Evolutionary conservation across 2,797 vertebrate genomes (phyloP).

Genomic region (Lerista edwardsae): DNA sequence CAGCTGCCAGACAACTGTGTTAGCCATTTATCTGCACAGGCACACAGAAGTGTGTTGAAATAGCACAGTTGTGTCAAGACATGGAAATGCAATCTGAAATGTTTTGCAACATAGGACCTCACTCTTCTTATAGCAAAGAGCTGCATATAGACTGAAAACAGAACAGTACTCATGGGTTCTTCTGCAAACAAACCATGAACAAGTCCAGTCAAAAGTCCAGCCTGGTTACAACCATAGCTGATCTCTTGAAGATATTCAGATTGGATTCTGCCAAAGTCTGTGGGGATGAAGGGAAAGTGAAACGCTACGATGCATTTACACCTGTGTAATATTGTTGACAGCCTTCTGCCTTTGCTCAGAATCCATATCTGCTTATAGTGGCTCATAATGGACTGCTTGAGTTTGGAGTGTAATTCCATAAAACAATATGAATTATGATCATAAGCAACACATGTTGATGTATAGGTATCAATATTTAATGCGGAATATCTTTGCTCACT

Average conservation of each 20-base stretch:
- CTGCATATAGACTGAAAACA: not conserved
- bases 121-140: constrained; percentile 4
- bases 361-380: not conserved
- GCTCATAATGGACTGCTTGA: not conserved
- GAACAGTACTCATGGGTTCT: not conserved
- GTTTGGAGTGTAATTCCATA: not conserved
- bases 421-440: not conserved
- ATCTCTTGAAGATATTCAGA: not conserved
- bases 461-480: not conserved
- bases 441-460: not conserved
- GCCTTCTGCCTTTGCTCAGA: not conserved
- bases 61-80: constrained; percentile 44
- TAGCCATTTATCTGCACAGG: constrained; percentile 81
- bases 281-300: accelerated
- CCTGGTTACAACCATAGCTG: not conserved
- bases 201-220: too few relatives aligned
- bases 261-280: not conserved
- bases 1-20: constrained; percentile 84
- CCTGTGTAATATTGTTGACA: accelerated
- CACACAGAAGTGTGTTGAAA: constrained; percentile 81
- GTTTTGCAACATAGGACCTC: constrained; percentile 16
- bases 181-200: constrained; percentile 19
- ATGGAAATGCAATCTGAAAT: not conserved
- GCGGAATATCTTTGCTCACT: not conserved
- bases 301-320: constrained; percentile 14